A percentile compares a stretch with the other conserved stretches of the same genome.
Evolutionary conservation across 2,888 invertebrate species (phyloP).

Genomic region (Eurytoma adleriae): DNA sequence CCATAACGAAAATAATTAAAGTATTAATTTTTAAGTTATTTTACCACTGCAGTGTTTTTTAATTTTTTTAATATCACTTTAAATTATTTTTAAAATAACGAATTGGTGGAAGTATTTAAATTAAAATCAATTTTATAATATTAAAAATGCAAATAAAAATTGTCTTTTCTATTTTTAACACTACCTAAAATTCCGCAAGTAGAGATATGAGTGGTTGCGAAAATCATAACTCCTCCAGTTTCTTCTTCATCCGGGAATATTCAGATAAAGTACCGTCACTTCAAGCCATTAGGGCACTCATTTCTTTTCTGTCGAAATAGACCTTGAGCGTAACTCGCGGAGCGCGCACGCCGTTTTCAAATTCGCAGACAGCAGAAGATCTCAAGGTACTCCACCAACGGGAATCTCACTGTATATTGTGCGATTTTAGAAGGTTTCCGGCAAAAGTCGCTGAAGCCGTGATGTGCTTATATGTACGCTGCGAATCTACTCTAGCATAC

Average conservation of each 20-base stretch:
- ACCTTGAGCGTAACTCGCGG: conserved; percentile 26
- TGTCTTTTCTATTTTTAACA: background rate
- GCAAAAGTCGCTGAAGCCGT: conserved; percentile 46
- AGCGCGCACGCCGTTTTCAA: conserved; percentile 31
- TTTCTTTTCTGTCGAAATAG: conserved; percentile 39
- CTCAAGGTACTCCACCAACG: conserved; percentile 7
- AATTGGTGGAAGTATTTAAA: no score
- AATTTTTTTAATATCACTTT: no score
- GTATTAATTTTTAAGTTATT: no score
- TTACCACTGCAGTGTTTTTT: no score
- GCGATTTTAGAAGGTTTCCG: conserved; percentile 53
- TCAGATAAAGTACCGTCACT: conserved; percentile 4
- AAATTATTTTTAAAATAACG: no score
- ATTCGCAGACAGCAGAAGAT: conserved; percentile 34
- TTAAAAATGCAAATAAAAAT: no score
- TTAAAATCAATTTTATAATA: no score
- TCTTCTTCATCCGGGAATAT: background rate
- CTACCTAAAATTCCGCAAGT: background rate
- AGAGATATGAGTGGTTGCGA: conserved; percentile 5
- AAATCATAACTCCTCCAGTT: background rate
- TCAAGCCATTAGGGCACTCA: conserved; percentile 31
- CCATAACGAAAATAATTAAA: no score
- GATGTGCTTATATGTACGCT: conserved; percentile 46
- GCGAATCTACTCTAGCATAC: background rate
- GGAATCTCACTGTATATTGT: conserved; percentile 11